Evolutionary conservation across 2,113 vertebrate species (phyloP).

Genomic region (Genyomyrus donnyi): DNA sequence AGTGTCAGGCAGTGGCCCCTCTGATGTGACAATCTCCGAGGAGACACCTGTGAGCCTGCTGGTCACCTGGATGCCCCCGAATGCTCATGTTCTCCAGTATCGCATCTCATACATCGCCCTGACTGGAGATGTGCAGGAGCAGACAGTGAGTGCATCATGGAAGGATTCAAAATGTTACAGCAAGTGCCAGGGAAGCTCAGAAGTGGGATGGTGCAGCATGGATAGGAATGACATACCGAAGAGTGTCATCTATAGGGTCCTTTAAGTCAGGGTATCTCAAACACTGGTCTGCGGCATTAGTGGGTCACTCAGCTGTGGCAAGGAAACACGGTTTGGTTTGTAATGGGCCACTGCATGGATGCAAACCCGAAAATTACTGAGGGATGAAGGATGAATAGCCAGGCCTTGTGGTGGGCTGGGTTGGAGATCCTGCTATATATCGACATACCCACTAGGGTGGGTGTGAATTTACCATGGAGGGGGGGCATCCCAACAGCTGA

Average conservation of each 20-base stretch:
- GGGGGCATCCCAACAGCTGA: too few relatives aligned
- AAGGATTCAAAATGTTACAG: background rate
- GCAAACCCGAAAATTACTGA: too few relatives aligned
- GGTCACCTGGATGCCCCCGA: constrained; percentile 72
- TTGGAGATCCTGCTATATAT: too few relatives aligned
- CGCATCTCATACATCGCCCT: constrained; percentile 62
- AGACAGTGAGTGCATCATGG: constrained; percentile 43
- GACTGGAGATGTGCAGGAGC: constrained; percentile 48
- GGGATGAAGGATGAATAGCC: too few relatives aligned
- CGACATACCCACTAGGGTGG: too few relatives aligned
- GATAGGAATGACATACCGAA: background rate
- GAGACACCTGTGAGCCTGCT: constrained; percentile 71
- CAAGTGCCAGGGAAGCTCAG: background rate
- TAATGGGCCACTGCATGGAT: too few relatives aligned
- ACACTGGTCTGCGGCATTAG: background rate
- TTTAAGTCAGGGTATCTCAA: background rate
- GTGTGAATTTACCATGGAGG: too few relatives aligned
- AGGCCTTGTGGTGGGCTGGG: too few relatives aligned
- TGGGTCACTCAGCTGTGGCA: background rate
- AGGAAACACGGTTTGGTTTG: background rate
- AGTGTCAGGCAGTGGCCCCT: constrained; percentile 70
- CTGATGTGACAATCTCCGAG: constrained; percentile 62
- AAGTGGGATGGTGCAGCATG: background rate
- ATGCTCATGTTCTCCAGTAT: constrained; percentile 71
- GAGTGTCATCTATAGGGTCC: background rate